Evolutionary conservation across 2,888 invertebrate genomes (phyloP).

Genomic region (Cylindroiulus punctatus): DNA sequence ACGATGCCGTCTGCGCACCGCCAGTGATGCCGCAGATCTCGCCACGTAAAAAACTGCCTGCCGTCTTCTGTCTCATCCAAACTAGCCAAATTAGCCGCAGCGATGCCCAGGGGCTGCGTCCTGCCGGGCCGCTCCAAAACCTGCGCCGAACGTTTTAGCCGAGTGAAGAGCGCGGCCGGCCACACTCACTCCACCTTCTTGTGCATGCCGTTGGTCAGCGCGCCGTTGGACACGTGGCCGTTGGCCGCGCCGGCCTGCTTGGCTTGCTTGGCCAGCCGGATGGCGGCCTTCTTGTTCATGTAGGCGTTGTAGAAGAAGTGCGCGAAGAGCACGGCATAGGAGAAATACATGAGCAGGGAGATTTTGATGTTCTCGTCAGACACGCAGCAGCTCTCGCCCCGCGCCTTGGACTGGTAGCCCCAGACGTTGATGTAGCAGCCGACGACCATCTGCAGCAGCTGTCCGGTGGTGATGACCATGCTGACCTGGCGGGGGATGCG

Average conservation of each 20-base stretch:
- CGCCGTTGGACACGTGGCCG: not conserved
- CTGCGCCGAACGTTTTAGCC: not conserved
- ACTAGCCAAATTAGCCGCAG: not conserved
- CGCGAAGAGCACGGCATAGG: constrained; percentile 92
- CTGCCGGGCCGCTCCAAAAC: not conserved
- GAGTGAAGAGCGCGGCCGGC: not conserved
- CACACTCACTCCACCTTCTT: not conserved
- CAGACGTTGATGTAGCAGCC: constrained; percentile 90
- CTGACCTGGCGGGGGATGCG: constrained; percentile 81
- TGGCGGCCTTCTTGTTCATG: constrained; percentile 66
- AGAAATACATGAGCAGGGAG: constrained; percentile 93
- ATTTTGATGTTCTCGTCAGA: constrained; percentile 85
- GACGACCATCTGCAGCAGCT: constrained; percentile 92
- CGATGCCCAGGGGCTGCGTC: not conserved
- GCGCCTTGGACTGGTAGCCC: constrained; percentile 75
- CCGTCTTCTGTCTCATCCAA: not conserved
- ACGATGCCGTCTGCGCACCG: not conserved
- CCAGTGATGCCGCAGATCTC: not conserved
- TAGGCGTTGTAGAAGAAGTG: constrained; percentile 94
- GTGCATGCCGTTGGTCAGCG: not conserved
- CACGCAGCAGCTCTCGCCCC: constrained; percentile 81
- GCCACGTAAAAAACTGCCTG: not conserved
- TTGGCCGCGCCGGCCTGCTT: not conserved
- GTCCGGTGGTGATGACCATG: constrained; percentile 91
- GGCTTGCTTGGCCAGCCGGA: constrained; percentile 30